phyloP scores from a whole-genome alignment of 2,888 invertebrate species.

The Ectemnius cavifrons region DNA sequence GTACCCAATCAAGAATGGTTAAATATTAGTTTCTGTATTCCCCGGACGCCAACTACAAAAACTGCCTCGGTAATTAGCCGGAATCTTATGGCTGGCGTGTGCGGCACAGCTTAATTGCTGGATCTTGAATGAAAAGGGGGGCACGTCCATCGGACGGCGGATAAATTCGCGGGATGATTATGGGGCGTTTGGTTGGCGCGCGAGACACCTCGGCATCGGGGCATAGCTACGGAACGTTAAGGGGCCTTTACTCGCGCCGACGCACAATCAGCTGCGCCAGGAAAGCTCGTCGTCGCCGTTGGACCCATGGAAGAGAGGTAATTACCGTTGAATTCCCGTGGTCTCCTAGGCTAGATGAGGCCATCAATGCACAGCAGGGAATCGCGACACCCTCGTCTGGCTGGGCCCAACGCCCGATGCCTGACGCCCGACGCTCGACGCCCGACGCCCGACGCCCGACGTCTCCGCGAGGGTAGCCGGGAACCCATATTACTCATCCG shows the following conservation, averaged over 20 bases:
- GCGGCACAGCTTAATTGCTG: conserved; percentile 26
- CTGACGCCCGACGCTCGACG: too few species aligned
- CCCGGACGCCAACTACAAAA: conserved; percentile 14
- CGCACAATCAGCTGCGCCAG: conserved; percentile 40
- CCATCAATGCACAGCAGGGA: conserved; percentile 76
- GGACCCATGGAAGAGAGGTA: conserved; percentile 70
- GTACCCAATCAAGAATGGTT: too few species aligned
- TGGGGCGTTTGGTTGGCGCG: conserved; percentile 15
- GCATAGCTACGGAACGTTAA: conserved; percentile 17
- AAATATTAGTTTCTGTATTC: conserved; percentile 8
- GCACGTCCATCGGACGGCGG: conserved; percentile 11
- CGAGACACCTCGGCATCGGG: conserved; percentile 28
- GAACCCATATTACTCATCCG: conserved; percentile 76
- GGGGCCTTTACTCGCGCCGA: conserved; percentile 28
- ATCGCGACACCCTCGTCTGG: conserved; percentile 76
- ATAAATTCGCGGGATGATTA: conserved; percentile 45
- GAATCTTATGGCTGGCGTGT: conserved; percentile 5
- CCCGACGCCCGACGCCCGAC: conserved; percentile 23
- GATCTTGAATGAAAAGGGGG: conserved; percentile 41
- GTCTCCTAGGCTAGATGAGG: conserved; percentile 74
- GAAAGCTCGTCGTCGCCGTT: conserved; percentile 60
- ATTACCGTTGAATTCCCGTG: conserved; percentile 73
- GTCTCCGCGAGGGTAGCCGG: conserved; percentile 59
- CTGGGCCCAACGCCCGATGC: conserved; percentile 29
- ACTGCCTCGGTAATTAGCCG: conserved; percentile 19